Evolutionary conservation across 2,113 vertebrate genomes (phyloP).

Genomic region (Eptesicus fuscus): DNA sequence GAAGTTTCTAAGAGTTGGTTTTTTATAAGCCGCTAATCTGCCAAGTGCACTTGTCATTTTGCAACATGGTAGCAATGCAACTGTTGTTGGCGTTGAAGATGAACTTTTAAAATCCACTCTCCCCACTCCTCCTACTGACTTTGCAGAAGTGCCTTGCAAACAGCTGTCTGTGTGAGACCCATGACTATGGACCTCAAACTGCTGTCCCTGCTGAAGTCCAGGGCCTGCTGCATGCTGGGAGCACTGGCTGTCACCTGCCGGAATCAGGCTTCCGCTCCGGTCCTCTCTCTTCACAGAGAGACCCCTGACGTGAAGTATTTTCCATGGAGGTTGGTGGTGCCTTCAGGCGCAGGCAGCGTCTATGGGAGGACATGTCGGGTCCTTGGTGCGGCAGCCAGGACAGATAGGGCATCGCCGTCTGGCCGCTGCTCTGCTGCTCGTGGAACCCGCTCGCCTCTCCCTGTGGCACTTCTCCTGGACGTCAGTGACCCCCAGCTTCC

Average conservation of each 20-base stretch:
- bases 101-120: background rate
- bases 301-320: accelerated
- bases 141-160: background rate
- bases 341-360: too few relatives aligned
- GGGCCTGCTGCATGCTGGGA: background rate
- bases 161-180: background rate
- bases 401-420: accelerated
- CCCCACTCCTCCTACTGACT: background rate
- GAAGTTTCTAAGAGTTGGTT: background rate
- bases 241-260: background rate
- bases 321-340: background rate
- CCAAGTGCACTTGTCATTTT: accelerated
- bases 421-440: background rate
- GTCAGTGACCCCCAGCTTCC: too few relatives aligned
- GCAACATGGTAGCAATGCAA: accelerated
- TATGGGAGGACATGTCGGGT: background rate
- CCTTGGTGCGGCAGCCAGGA: too few relatives aligned
- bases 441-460: accelerated
- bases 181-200: background rate
- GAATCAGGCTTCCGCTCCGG: background rate
- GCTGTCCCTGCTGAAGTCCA: accelerated
- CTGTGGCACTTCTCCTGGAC: background rate
- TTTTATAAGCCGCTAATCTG: background rate
- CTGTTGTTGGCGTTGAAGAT: background rate
- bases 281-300: background rate